A percentile compares a stretch with the other conserved stretches of the same genome.
Conservation (phyloP, 2,797 vertebrate species). For the Sandelia bainsii region DNA sequence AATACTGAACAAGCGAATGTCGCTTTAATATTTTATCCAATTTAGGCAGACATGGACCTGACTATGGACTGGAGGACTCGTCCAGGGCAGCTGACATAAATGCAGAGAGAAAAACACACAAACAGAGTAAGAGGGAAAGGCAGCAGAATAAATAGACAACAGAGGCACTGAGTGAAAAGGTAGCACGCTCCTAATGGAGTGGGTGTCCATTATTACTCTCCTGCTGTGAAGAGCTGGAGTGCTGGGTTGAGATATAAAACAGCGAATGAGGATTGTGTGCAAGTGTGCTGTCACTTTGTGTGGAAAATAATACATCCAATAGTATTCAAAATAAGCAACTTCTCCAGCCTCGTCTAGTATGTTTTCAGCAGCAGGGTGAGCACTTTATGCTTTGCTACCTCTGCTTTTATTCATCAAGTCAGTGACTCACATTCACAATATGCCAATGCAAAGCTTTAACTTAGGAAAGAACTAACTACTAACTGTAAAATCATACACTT, state of each 20-base stretch:
- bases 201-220: slow-evolving; percentile 73
- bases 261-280: slow-evolving; percentile 29
- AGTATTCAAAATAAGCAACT: slow-evolving; percentile 52
- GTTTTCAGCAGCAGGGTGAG: slow-evolving; percentile 32
- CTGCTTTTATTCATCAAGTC: slow-evolving; percentile 5
- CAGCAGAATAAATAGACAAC: slow-evolving; percentile 56
- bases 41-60: slow-evolving; percentile 55
- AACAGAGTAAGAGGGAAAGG: slow-evolving; percentile 33
- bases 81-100: slow-evolving; percentile 42
- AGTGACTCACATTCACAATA: background rate
- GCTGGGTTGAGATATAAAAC: slow-evolving; percentile 42
- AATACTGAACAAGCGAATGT: slow-evolving; percentile 56
- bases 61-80: slow-evolving; percentile 32
- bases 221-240: slow-evolving; percentile 63
- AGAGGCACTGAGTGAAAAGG: slow-evolving; percentile 54
- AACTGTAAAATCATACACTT: background rate
- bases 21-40: slow-evolving; percentile 72
- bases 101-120: slow-evolving; percentile 35
- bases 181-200: slow-evolving; percentile 70
- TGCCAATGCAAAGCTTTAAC: background rate
- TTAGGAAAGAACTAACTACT: background rate
- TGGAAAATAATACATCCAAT: slow-evolving; percentile 27
- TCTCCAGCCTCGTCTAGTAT: slow-evolving; percentile 3
- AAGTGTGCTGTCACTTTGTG: slow-evolving; percentile 15
- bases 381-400: background rate